Percentiles rank a stretch among this genome's conserved stretches.
Evolutionary conservation across 1,140 invertebrate species (phyloP).

Genomic region (Anastrepha ludens): DNA sequence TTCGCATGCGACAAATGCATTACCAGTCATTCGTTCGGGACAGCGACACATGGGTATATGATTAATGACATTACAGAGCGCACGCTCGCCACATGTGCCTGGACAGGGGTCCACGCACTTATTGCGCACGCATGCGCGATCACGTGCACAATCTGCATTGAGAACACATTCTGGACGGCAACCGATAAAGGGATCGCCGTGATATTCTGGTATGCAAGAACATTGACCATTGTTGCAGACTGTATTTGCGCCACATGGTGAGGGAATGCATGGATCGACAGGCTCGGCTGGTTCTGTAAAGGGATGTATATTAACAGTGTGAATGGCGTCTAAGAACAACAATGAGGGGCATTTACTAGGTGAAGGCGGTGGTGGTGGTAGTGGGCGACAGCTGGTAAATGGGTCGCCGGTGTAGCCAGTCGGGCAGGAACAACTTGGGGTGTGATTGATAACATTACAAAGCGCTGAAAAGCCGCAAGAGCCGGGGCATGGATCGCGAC

Average conservation of each 20-base stretch:
- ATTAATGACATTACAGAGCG: conserved; percentile 85
- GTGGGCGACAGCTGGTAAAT: conserved; percentile 77
- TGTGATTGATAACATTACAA: conserved; percentile 82
- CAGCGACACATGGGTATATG: conserved; percentile 86
- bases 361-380: conserved; percentile 70
- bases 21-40: conserved; percentile 84
- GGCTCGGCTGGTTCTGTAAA: conserved; percentile 66
- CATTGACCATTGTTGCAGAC: conserved; percentile 86
- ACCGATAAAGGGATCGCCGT: conserved; percentile 86
- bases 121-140: conserved; percentile 85
- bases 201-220: conserved; percentile 83
- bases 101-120: conserved; percentile 88
- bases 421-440: conserved; percentile 81
- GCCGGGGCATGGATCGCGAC: conserved; percentile 82
- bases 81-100: conserved; percentile 85
- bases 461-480: conserved; percentile 81
- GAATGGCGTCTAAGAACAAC: neutral
- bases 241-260: conserved; percentile 84
- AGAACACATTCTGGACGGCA: conserved; percentile 83
- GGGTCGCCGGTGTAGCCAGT: conserved; percentile 83
- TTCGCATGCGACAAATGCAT: conserved; percentile 77
- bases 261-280: conserved; percentile 79
- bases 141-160: conserved; percentile 85
- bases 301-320: conserved; percentile 73
- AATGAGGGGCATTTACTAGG: conserved; percentile 57